Percentiles rank a stretch among this genome's conserved stretches.
Conservation (phyloP, 1,140 invertebrate species). For the Adelges cooleyi region DNA sequence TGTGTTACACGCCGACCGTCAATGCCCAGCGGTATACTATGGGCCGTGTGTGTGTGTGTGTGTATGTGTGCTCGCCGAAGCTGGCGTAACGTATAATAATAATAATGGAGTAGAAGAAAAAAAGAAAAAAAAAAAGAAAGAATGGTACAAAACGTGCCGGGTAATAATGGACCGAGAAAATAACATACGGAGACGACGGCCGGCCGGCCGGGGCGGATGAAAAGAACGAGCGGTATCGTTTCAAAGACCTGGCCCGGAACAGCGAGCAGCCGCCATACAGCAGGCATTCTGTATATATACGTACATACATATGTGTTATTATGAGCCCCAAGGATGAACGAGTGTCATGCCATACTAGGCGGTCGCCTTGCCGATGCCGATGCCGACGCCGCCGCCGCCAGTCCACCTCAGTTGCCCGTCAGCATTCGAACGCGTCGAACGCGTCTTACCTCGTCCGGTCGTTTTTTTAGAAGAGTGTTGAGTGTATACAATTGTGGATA, state of each 20-base stretch:
- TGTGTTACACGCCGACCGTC: too few relatives aligned
- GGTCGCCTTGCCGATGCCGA: constrained; percentile 1
- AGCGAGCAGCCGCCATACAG: constrained; percentile 1
- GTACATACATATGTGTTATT: too few relatives aligned
- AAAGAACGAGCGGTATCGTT: constrained; percentile 11
- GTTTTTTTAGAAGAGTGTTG: too few relatives aligned
- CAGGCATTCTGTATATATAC: constrained; percentile 2
- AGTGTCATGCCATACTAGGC: constrained; percentile 17
- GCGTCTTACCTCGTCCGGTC: background rate
- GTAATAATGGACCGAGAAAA: constrained; percentile 28
- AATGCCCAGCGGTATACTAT: constrained; percentile 14
- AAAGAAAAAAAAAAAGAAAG: too few relatives aligned
- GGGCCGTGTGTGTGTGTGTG: constrained; percentile 34
- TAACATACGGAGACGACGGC: background rate
- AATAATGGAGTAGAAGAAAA: background rate
- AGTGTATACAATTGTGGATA: too few relatives aligned
- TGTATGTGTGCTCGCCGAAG: background rate
- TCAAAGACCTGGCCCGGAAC: constrained; percentile 20
- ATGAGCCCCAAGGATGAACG: constrained; percentile 21
- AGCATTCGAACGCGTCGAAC: background rate
- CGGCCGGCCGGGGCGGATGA: too few relatives aligned
- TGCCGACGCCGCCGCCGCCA: constrained; percentile 14
- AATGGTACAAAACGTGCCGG: background rate
- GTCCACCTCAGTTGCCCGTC: constrained; percentile 9
- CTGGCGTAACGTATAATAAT: constrained; percentile 24